phyloP scores from a whole-genome alignment of 2,113 vertebrate genomes.

The Oceanodroma tethys region DNA sequence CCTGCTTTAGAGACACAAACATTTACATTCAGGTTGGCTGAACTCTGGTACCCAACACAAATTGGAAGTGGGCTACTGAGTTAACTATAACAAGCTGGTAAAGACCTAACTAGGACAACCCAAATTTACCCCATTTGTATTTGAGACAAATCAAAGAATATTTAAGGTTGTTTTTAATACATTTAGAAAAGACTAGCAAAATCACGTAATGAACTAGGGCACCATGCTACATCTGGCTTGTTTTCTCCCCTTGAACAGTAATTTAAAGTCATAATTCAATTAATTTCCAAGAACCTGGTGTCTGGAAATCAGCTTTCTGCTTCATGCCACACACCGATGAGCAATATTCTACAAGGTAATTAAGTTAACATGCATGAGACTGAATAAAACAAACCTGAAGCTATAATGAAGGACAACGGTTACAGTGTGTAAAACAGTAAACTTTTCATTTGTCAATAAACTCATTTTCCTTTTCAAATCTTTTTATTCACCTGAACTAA shows the following conservation, averaged over 20 bases:
- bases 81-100: not conserved
- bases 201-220: not conserved
- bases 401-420: not conserved
- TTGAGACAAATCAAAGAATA: not conserved
- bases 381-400: not conserved
- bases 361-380: not conserved
- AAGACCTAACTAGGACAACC: not conserved
- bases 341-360: not conserved
- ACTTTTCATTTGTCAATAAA: not conserved
- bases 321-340: not conserved
- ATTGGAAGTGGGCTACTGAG: not conserved
- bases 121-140: not conserved
- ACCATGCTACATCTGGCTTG: not conserved
- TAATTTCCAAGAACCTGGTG: not conserved
- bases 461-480: not conserved
- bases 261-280: not conserved
- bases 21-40: not conserved
- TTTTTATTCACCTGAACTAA: not conserved
- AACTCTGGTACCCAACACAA: not conserved
- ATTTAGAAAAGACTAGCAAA: not conserved
- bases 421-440: not conserved
- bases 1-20: not conserved
- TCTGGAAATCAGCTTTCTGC: not conserved
- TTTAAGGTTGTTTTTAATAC: not conserved
- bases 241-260: not conserved